Percentiles rank a stretch among this genome's conserved stretches.
phyloP scores from a whole-genome alignment of 1,140 invertebrate genomes.

The Polyergus mexicanus region DNA sequence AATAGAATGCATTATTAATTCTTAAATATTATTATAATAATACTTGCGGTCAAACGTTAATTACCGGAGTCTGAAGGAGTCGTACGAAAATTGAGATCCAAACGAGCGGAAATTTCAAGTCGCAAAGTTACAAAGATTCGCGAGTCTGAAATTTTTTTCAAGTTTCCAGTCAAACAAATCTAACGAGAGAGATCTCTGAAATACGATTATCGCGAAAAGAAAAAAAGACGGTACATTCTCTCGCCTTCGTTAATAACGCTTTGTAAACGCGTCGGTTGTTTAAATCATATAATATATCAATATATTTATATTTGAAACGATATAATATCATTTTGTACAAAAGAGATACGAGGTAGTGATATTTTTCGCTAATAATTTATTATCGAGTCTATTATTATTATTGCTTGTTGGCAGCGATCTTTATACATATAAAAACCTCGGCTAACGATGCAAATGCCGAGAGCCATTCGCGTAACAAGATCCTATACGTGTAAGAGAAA shows the following conservation, averaged over 20 bases:
- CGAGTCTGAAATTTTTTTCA: neutral
- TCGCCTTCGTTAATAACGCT: neutral
- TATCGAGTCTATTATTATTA: too few species aligned
- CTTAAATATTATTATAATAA: slow-evolving; percentile 12
- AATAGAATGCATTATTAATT: neutral
- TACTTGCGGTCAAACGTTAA: slow-evolving; percentile 31
- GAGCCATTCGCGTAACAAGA: slow-evolving; percentile 24
- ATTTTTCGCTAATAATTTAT: neutral
- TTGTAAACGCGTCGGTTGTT: neutral
- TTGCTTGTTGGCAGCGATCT: slow-evolving; percentile 31
- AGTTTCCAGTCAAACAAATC: neutral
- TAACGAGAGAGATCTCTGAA: neutral
- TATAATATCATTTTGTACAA: neutral
- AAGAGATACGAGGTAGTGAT: neutral
- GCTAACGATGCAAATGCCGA: slow-evolving; percentile 26
- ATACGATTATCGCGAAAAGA: neutral
- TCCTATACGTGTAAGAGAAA: slow-evolving; percentile 5
- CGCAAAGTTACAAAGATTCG: neutral
- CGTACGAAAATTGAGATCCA: neutral
- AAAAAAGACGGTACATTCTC: neutral
- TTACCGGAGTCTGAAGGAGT: slow-evolving; percentile 1
- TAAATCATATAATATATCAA: neutral
- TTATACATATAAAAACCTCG: slow-evolving; percentile 49
- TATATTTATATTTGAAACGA: neutral
- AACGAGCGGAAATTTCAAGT: neutral